A percentile compares a stretch with the other conserved stretches of the same genome.
phyloP scores from a whole-genome alignment of 1,140 invertebrate species.

The Lepeophtheirus salmonis region DNA sequence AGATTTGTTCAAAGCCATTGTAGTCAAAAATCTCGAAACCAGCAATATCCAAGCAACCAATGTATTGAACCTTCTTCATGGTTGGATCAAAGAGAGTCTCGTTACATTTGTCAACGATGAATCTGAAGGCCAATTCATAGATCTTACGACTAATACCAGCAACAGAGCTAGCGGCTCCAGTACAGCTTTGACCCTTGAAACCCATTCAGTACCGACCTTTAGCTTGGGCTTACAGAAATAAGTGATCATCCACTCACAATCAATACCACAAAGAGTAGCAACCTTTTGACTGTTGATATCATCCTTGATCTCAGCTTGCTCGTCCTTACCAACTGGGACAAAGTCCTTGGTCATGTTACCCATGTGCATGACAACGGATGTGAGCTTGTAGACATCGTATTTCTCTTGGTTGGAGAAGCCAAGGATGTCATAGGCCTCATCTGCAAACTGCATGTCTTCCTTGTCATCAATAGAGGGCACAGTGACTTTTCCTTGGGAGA shows the following conservation, averaged over 20 bases:
- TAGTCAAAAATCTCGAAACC: slow-evolving; percentile 98
- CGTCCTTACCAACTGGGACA: slow-evolving; percentile 98
- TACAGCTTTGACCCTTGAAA: slow-evolving; percentile 74
- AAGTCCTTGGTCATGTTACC: slow-evolving; percentile 90
- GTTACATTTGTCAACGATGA: slow-evolving; percentile 38
- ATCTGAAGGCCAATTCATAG: slow-evolving; percentile 36
- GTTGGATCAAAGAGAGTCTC: slow-evolving; percentile 50
- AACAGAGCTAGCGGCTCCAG: slow-evolving; percentile 31
- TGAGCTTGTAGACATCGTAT: slow-evolving; percentile 88
- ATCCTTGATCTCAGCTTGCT: slow-evolving; percentile 81
- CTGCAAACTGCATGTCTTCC: slow-evolving; percentile 49
- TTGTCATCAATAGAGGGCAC: slow-evolving; percentile 52
- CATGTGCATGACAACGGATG: slow-evolving; percentile 91
- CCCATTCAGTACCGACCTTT: slow-evolving; percentile 98
- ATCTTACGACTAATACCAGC: slow-evolving; percentile 39
- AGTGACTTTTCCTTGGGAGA: slow-evolving; percentile 52
- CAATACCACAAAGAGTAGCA: slow-evolving; percentile 37
- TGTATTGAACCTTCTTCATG: slow-evolving; percentile 83
- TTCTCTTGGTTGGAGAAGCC: slow-evolving; percentile 93
- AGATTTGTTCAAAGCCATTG: slow-evolving; percentile 94
- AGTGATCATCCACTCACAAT: slow-evolving; percentile 37
- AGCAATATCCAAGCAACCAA: slow-evolving; percentile 99
- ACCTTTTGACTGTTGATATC: slow-evolving; percentile 38
- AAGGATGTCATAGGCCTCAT: slow-evolving; percentile 91
- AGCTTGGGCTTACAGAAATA: slow-evolving; percentile 90